Conservation (phyloP, 2,888 invertebrate genomes). For the Onchidella celtica region DNA sequence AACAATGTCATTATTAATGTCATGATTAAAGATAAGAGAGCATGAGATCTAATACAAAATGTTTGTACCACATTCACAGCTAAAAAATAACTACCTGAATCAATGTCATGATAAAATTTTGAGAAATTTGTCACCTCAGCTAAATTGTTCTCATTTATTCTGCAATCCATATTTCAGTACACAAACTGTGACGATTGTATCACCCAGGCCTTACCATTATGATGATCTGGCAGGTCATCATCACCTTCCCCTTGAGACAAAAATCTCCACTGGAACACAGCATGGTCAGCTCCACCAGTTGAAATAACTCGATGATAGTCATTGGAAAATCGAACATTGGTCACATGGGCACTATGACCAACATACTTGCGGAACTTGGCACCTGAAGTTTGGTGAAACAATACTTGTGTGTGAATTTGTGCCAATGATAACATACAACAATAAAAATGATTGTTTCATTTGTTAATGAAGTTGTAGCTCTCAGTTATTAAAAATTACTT, state of each 20-base stretch:
- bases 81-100: neutral
- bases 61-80: neutral
- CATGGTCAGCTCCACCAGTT: slow-evolving; percentile 81
- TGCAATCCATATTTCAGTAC: too few species aligned
- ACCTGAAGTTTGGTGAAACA: slow-evolving; percentile 67
- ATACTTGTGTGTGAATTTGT: neutral
- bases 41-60: neutral
- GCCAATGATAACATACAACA: neutral
- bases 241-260: slow-evolving; percentile 67
- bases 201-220: slow-evolving; percentile 67
- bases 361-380: slow-evolving; percentile 80
- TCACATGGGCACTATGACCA: slow-evolving; percentile 81
- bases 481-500: too few species aligned
- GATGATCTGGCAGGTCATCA: slow-evolving; percentile 61
- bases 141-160: too few species aligned
- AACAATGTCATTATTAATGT: too few species aligned
- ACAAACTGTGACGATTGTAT: too few species aligned
- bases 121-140: too few species aligned
- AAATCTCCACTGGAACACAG: slow-evolving; percentile 81
- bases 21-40: too few species aligned
- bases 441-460: too few species aligned
- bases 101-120: too few species aligned
- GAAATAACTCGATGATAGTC: slow-evolving; percentile 79
- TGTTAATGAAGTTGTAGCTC: too few species aligned
- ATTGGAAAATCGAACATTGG: slow-evolving; percentile 80